phyloP scores from a whole-genome alignment of 2,888 invertebrate species.

The Nebria salina region DNA sequence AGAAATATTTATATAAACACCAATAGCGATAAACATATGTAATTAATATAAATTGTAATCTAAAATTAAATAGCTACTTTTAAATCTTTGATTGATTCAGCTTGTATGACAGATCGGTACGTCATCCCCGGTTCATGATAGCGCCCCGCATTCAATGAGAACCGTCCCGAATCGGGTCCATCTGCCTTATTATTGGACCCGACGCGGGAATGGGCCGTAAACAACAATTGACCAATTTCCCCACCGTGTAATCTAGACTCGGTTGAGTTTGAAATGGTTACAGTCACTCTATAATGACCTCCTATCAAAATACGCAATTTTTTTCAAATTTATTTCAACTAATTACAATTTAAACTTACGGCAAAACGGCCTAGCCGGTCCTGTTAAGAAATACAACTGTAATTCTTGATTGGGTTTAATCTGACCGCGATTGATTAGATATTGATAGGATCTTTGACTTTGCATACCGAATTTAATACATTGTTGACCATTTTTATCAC shows the following conservation, averaged over 20 bases:
- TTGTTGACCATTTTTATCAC: constrained; percentile 71
- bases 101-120: constrained; percentile 75
- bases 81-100: constrained; percentile 73
- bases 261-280: constrained; percentile 77
- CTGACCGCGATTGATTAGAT: constrained; percentile 62
- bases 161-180: constrained; percentile 53
- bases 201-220: constrained; percentile 72
- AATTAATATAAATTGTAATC: neutral
- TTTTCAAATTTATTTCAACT: too few species aligned
- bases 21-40: neutral
- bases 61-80: constrained; percentile 53
- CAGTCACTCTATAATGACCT: constrained; percentile 79
- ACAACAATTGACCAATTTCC: constrained; percentile 77
- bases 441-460: constrained; percentile 67
- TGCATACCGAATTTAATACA: constrained; percentile 78
- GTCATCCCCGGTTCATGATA: constrained; percentile 78
- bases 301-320: constrained; percentile 63
- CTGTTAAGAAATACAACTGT: constrained; percentile 78
- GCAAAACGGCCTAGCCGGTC: constrained; percentile 76
- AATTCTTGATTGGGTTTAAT: constrained; percentile 66
- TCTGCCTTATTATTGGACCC: constrained; percentile 64
- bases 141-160: constrained; percentile 56
- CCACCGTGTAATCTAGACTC: constrained; percentile 80
- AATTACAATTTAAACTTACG: constrained; percentile 66
- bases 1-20: neutral